Evolutionary conservation across 2,888 invertebrate genomes (phyloP).

Genomic region (Metalampra italica): DNA sequence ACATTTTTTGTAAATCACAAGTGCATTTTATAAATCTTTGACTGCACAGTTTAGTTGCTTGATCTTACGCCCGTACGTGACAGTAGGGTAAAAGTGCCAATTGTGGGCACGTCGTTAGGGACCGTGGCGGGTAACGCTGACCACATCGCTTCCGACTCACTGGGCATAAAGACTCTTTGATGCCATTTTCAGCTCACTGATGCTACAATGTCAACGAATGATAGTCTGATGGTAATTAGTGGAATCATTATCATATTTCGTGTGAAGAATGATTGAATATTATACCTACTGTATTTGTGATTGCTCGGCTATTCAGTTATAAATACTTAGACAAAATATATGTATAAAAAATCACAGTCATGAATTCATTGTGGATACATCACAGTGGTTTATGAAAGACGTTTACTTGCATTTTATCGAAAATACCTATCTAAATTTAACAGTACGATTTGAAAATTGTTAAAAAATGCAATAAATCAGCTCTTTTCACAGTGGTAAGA

Average conservation of each 20-base stretch:
- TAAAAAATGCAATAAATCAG: background rate
- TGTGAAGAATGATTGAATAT: constrained; percentile 10
- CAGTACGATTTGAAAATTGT: background rate
- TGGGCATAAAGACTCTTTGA: constrained; percentile 56
- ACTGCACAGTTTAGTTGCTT: constrained; percentile 22
- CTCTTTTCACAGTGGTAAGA: background rate
- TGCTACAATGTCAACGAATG: constrained; percentile 4
- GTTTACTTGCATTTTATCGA: no score
- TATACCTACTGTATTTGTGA: background rate
- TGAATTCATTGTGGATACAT: no score
- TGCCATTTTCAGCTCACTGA: constrained; percentile 19
- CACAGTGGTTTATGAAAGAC: no score
- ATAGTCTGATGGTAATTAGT: constrained; percentile 1
- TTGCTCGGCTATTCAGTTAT: no score
- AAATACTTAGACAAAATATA: no score
- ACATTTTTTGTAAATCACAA: no score
- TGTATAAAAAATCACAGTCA: no score
- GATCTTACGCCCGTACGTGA: constrained; percentile 52
- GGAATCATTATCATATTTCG: constrained; percentile 10
- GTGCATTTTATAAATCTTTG: constrained; percentile 3
- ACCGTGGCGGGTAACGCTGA: constrained; percentile 41
- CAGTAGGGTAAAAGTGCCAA: constrained; percentile 60
- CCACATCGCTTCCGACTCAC: constrained; percentile 48
- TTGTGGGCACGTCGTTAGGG: constrained; percentile 54
- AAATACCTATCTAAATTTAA: no score